Conservation (phyloP, 2,797 vertebrate genomes). For the Chaenodraco wilsoni region DNA sequence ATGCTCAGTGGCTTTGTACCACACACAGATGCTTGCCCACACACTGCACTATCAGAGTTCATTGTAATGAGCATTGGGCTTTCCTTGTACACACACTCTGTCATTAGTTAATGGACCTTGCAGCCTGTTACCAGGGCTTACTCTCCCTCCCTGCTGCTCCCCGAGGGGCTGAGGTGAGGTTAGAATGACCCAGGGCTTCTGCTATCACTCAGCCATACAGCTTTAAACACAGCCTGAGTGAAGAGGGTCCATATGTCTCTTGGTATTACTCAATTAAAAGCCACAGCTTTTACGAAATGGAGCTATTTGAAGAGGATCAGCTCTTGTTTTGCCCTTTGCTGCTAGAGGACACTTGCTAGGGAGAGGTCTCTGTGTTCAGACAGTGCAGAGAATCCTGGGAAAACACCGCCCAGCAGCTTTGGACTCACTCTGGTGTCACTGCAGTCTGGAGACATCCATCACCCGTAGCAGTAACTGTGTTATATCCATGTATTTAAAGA, state of each 20-base stretch:
- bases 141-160: slow-evolving; percentile 61
- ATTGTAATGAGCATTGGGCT: slow-evolving; percentile 76
- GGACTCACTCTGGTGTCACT: background rate
- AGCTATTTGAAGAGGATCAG: slow-evolving; percentile 39
- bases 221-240: slow-evolving; percentile 63
- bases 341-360: slow-evolving; percentile 27
- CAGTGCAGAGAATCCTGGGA: slow-evolving; percentile 4
- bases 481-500: slow-evolving; percentile 16
- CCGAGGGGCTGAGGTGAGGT: slow-evolving; percentile 63
- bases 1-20: slow-evolving; percentile 45
- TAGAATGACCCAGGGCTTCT: slow-evolving; percentile 59
- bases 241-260: slow-evolving; percentile 67
- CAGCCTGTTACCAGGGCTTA: slow-evolving; percentile 68
- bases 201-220: slow-evolving; percentile 67
- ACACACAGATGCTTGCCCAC: slow-evolving; percentile 35
- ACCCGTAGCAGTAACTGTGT: background rate
- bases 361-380: slow-evolving; percentile 22
- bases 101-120: slow-evolving; percentile 82
- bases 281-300: slow-evolving; percentile 54
- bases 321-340: slow-evolving; percentile 40
- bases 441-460: slow-evolving; percentile 6
- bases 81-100: slow-evolving; percentile 67
- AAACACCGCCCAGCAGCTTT: background rate
- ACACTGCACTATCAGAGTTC: slow-evolving; percentile 58
- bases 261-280: slow-evolving; percentile 70